Percentiles rank a stretch among this genome's conserved stretches.
These are phyloP conservation scores for Sialis lutaria DNA, from an alignment of 2,888 invertebrate species.

Conservation along the genomic window DNA sequence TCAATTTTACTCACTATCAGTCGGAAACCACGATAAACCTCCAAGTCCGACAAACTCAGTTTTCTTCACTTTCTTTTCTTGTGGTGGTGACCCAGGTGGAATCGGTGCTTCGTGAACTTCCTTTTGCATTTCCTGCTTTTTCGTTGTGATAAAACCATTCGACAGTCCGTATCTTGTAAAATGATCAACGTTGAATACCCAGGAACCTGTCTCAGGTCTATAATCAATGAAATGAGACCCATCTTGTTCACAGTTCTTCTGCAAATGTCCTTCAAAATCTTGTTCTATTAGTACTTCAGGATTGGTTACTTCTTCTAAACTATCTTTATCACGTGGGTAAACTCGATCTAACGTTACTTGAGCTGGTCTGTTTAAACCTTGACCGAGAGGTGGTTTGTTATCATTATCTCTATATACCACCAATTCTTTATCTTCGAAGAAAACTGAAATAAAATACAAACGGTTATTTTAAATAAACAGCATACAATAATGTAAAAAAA, in stretches of 20 bases:
- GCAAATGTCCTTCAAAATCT: slow-evolving; percentile 73
- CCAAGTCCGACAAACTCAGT: not conserved
- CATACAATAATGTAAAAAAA: not conserved
- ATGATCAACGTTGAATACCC: slow-evolving; percentile 91
- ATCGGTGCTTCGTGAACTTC: not conserved
- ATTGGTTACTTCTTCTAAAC: slow-evolving; percentile 61
- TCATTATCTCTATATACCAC: slow-evolving; percentile 85
- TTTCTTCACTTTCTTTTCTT: not conserved
- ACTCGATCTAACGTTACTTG: slow-evolving; percentile 85
- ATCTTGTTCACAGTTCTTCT: slow-evolving; percentile 69
- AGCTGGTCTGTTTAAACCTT: slow-evolving; percentile 77
- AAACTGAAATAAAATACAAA: slow-evolving; percentile 36
- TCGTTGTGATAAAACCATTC: not conserved
- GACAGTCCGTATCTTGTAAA: slow-evolving; percentile 76
- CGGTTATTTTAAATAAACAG: not conserved
- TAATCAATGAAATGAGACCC: slow-evolving; percentile 88
- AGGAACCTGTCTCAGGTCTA: slow-evolving; percentile 87
- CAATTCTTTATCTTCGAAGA: slow-evolving; percentile 87
- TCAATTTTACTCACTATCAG: not conserved
- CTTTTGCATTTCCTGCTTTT: too few species aligned
- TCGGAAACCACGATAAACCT: too few species aligned
- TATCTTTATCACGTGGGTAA: slow-evolving; percentile 82
- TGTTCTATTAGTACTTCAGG: slow-evolving; percentile 57
- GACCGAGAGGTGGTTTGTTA: slow-evolving; percentile 73
- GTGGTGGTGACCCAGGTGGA: not conserved